A percentile compares a stretch with the other conserved stretches of the same genome.
phyloP scores from a whole-genome alignment of 2,797 vertebrate species.

The Phaenicophaeus curvirostris region DNA sequence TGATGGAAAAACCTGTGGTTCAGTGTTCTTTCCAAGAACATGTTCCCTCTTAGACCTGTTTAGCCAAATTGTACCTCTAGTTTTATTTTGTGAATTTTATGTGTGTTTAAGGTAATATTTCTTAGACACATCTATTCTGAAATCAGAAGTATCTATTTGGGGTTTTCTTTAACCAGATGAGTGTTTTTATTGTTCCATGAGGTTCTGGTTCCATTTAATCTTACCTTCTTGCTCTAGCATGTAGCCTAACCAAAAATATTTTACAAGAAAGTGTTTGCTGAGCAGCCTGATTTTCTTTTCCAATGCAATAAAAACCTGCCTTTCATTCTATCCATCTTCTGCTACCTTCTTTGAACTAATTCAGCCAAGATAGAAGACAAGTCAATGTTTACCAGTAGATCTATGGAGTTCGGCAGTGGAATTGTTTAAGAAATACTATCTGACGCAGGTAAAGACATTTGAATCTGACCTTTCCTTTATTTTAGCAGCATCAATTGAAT shows the following conservation, averaged over 20 bases:
- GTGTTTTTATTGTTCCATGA: not conserved
- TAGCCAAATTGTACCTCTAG: not conserved
- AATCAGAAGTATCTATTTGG: not conserved
- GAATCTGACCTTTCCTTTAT: not conserved
- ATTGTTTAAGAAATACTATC: not conserved
- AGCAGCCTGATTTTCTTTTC: not conserved
- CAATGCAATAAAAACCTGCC: not conserved
- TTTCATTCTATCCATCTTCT: not conserved
- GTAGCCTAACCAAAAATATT: not conserved
- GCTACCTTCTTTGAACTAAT: not conserved
- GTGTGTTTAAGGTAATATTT: not conserved
- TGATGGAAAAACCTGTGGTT: not conserved
- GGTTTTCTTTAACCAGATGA: not conserved
- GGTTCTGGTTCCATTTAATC: fast-evolving
- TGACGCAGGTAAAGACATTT: not conserved
- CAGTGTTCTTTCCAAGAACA: not conserved
- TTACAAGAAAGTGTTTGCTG: not conserved
- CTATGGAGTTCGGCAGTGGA: not conserved
- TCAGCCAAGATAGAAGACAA: not conserved
- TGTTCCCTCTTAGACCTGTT: not conserved
- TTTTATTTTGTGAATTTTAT: not conserved
- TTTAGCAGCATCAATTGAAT: not conserved
- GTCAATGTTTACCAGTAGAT: fast-evolving
- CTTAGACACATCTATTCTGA: not conserved
- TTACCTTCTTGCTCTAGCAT: not conserved